Percentiles rank a stretch among this genome's conserved stretches.
phyloP scores from a whole-genome alignment of 2,888 invertebrate genomes.

The Idaea dimidiata region DNA sequence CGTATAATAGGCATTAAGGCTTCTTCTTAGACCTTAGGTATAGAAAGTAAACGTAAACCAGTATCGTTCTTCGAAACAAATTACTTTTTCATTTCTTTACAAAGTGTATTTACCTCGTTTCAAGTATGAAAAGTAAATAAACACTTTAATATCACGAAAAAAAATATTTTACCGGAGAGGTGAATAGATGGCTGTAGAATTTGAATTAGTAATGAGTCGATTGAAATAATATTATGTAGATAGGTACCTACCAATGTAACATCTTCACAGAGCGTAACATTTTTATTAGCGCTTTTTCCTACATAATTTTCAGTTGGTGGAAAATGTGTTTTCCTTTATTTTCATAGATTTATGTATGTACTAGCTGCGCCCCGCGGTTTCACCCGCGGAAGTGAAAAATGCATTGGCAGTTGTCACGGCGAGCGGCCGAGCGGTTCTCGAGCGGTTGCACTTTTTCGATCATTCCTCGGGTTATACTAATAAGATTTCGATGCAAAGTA shows the following conservation, averaged over 20 bases:
- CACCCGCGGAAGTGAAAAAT: too few species aligned
- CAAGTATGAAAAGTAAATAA: not conserved
- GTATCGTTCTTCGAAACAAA: conserved; percentile 7
- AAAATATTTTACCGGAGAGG: not conserved
- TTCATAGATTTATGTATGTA: too few species aligned
- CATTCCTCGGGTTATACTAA: too few species aligned
- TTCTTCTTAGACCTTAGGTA: not conserved
- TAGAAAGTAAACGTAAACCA: not conserved
- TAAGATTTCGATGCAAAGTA: too few species aligned
- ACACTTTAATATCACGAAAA: not conserved
- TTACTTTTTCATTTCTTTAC: not conserved
- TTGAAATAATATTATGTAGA: not conserved
- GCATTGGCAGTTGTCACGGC: too few species aligned
- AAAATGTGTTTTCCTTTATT: too few species aligned
- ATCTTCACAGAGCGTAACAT: not conserved
- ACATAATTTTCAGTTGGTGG: too few species aligned
- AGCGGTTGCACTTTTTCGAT: too few species aligned
- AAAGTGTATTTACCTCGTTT: not conserved
- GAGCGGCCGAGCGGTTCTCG: too few species aligned
- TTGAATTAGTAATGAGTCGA: not conserved
- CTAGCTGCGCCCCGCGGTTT: too few species aligned
- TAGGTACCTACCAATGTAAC: not conserved
- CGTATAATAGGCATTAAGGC: not conserved
- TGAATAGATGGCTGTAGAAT: not conserved
- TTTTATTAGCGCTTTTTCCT: too few species aligned